Conservation (phyloP, 2,797 vertebrate genomes). For the Pseudotriccus pelzelni region DNA sequence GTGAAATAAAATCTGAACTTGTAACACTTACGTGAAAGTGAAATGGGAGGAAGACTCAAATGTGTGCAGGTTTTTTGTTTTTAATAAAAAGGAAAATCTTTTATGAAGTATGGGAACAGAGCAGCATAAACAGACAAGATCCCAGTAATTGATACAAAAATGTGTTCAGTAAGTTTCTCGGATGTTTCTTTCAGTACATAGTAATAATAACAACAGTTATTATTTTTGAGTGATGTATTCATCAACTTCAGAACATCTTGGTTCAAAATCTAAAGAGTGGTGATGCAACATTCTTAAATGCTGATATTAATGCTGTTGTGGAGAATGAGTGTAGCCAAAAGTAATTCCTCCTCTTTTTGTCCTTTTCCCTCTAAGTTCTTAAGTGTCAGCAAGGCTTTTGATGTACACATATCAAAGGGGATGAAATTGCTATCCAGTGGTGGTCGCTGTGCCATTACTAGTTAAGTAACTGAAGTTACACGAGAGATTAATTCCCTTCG, state of each 20-base stretch:
- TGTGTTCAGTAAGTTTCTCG: neutral
- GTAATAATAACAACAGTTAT: neutral
- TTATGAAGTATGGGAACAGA: neutral
- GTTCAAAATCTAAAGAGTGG: neutral
- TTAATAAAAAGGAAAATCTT: neutral
- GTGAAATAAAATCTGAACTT: neutral
- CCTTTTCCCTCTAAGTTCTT: neutral
- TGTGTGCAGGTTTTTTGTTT: neutral
- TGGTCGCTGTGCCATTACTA: neutral
- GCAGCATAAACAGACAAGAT: neutral
- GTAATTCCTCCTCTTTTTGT: neutral
- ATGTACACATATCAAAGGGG: accelerated
- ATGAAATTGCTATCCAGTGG: neutral
- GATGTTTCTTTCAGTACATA: neutral
- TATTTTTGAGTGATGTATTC: neutral
- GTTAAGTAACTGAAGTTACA: neutral
- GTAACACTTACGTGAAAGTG: neutral
- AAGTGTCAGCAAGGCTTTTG: neutral
- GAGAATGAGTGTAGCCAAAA: neutral
- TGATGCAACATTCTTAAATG: neutral
- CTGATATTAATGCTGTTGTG: neutral
- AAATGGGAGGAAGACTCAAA: neutral
- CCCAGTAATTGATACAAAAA: neutral
- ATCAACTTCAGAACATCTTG: neutral
- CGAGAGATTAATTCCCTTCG: neutral